Base-by-base conservation (phyloP, 2,888 invertebrate genomes). In the Patella ulyssiponensis region DNA sequence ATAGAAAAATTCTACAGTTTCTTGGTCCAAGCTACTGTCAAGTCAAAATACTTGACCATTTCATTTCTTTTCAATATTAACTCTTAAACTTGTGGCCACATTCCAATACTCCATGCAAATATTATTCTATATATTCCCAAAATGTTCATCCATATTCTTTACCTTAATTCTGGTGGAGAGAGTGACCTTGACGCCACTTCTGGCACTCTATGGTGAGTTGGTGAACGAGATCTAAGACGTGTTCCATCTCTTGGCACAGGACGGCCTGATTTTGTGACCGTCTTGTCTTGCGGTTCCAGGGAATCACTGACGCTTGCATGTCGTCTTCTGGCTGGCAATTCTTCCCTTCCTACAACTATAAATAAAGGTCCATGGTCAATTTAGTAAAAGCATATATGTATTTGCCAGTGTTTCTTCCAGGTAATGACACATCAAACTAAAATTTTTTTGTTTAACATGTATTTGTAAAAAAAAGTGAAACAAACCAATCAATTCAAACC, bases 161-260 rank as follows among this genome's bases (percentile, higher is more conserved):
- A 87, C 87, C 87, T 86, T 74, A 86, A 94, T 89, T 95, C 95
- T 77, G 96, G 96, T 76, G 96, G 96, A 79, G 96, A 96, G 82
- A 96, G 93, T 88, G 96, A 96, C 88, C 96, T 94, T 80, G 95
- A 91, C 51, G 88, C 82, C 73, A 84, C 76, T 77, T 88, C 90
- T 83, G 86, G 84, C 81, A 88, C 85, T 76, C 86, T 84, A 77
- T 86, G 88, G 80, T 88, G 86, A 71, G 85, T 83, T 53, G 88
- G 86, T 75, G 90, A 87, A 74, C 85, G 86, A 74, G 90, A 89
- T 82, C 88, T 80, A 75, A 86, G 84, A 73, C 88, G 82, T 73
- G 79, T 78, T 72, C 78, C 79, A 73, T 80, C 79, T 20, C 73
- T 74, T n/a, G 77, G 75, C 23, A 71, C 78, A 54, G 78, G 78